A percentile compares a stretch with the other conserved stretches of the same genome.
phyloP scores from a whole-genome alignment of 2,888 invertebrate genomes.

The Microplitis deprimator region DNA sequence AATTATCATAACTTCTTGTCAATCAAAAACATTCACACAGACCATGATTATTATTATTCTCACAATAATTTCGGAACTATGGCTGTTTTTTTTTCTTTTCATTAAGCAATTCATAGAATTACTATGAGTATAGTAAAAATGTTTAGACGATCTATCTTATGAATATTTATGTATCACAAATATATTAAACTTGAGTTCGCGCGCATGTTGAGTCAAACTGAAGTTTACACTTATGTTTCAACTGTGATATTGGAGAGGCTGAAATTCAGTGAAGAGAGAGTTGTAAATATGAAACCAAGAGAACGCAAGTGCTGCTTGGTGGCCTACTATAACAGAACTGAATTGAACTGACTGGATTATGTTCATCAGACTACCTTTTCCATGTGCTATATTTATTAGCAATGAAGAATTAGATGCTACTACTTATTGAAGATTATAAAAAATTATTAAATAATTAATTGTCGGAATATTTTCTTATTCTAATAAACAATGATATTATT shows the following conservation, averaged over 20 bases:
- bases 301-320: conserved; percentile 67
- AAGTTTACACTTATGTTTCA: conserved; percentile 29
- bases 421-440: no score
- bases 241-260: conserved; percentile 33
- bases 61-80: background rate
- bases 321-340: conserved; percentile 72
- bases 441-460: no score
- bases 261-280: conserved; percentile 66
- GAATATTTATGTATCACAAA: conserved; percentile 2
- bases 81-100: background rate
- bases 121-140: background rate
- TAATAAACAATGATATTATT: no score
- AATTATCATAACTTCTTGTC: background rate
- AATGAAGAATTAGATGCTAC: no score
- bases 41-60: background rate
- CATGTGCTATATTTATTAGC: conserved; percentile 30
- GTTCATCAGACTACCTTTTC: conserved; percentile 60
- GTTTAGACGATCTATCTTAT: background rate
- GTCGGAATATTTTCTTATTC: no score
- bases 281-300: conserved; percentile 61
- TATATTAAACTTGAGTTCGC: conserved; percentile 22
- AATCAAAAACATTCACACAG: background rate
- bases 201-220: conserved; percentile 13
- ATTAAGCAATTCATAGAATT: background rate
- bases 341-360: conserved; percentile 63